These are phyloP conservation scores for Alligator mississippiensis DNA, from an alignment of 2,113 vertebrate species.

Conservation along the genomic window DNA sequence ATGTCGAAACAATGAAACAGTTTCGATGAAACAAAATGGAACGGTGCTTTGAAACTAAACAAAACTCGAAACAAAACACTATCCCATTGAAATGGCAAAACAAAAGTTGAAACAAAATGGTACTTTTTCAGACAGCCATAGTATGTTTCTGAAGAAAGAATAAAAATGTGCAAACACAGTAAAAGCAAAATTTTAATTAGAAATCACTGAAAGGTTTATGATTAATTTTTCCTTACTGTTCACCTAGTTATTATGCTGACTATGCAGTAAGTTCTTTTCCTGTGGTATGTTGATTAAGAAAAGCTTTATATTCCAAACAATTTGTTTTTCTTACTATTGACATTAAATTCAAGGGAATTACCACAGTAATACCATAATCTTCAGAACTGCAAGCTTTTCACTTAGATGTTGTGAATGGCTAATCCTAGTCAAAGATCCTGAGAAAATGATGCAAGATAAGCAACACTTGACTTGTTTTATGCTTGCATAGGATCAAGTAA, in stretches of 20 bases:
- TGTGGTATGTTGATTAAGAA: background rate
- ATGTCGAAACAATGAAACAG: too few relatives aligned
- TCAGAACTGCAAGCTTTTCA: background rate
- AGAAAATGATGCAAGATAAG: background rate
- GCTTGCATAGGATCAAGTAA: background rate
- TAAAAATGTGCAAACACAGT: background rate
- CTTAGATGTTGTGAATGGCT: background rate
- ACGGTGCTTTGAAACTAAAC: too few relatives aligned
- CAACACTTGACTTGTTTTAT: background rate
- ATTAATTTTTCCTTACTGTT: background rate
- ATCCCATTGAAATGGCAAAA: too few relatives aligned
- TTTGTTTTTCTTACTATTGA: background rate
- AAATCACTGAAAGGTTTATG: background rate
- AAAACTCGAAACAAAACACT: too few relatives aligned
- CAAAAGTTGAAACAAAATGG: too few relatives aligned
- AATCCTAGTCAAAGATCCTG: background rate
- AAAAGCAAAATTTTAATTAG: accelerated
- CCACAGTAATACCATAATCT: background rate
- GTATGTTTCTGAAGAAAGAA: background rate
- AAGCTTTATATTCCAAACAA: background rate
- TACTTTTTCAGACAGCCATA: too few relatives aligned
- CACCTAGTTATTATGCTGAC: background rate
- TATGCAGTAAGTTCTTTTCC: accelerated
- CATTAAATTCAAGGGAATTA: background rate
- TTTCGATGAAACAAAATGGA: too few relatives aligned